Evolutionary conservation across 2,888 invertebrate species (phyloP).

Genomic region (Agrochola macilenta): DNA sequence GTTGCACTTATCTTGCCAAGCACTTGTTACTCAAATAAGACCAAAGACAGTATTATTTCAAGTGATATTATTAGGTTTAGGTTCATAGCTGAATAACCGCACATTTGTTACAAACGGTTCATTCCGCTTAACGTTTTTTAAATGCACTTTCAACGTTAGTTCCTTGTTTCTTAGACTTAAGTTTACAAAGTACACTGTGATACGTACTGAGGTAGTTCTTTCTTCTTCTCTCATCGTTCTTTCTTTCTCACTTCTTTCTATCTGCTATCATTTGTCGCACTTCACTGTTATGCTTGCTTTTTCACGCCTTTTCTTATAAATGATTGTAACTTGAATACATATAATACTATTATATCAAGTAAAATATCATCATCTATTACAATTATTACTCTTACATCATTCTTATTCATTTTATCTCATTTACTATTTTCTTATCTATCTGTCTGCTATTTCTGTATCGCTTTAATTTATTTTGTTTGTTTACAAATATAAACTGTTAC

Average conservation of each 20-base stretch:
- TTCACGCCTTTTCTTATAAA: conserved; percentile 47
- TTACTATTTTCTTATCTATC: conserved; percentile 44
- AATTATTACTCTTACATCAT: conserved; percentile 32
- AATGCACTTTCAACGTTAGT: conserved; percentile 78
- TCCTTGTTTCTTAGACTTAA: conserved; percentile 75
- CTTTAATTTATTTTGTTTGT: conserved; percentile 46
- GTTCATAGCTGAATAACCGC: conserved; percentile 84
- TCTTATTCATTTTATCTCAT: conserved; percentile 20
- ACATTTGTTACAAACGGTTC: conserved; percentile 89
- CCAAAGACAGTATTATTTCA: conserved; percentile 89
- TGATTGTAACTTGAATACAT: conserved; percentile 29
- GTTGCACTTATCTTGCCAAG: conserved; percentile 70
- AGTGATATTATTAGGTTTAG: conserved; percentile 76
- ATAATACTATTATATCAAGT: conserved; percentile 11
- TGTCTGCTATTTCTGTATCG: conserved; percentile 53
- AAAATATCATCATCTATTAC: conserved; percentile 31
- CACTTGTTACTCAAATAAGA: conserved; percentile 77
- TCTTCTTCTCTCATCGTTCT: conserved; percentile 38
- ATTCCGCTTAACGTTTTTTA: conserved; percentile 77
- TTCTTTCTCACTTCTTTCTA: conserved; percentile 46
- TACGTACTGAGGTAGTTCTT: conserved; percentile 83
- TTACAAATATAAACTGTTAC: conserved; percentile 67
- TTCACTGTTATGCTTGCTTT: conserved; percentile 60
- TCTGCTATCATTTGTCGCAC: conserved; percentile 44
- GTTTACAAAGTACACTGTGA: conserved; percentile 87